Base-by-base conservation (phyloP, 2,888 invertebrate species). In the Drosophila subquinaria region DNA sequence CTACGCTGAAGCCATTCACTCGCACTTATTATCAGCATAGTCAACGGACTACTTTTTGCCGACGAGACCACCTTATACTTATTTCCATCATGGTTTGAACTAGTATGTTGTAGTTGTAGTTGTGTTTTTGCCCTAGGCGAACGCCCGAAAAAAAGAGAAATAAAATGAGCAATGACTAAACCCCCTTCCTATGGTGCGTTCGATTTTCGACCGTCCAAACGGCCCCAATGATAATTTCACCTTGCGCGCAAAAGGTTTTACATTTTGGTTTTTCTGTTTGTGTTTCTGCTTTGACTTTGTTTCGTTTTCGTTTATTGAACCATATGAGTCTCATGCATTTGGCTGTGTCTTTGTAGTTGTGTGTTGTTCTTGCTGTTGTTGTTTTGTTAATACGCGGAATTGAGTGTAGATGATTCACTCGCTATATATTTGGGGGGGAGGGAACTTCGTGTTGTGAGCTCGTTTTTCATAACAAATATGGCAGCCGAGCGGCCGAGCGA, bases 241-340 rank as follows among this genome's bases (percentile, higher is more conserved):
- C 90, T 88, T 84, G 89, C 88, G 76, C 79, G 67, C 57, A 68
- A 85, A 84, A 79, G 88, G 88, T 88, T 89, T 81, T 88, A 64
- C 69, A 68, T 47, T 68, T 81, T 61, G 33, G 36, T 63, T 63
- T 67, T 42, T 81, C 53, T 69, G 68, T 66, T 60, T 79, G 61
- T 71, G 66, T 66, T 60, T 79, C 63, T 71, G 66, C 79, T 79
- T 82, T 79, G 79, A 48, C 57, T 82, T 81, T 71, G 75, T 78
- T 76, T 87, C 87, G 87, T 87, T 77, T 76, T 87, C 87, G 87
- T 87, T 83, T 83, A 87, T 83, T 84, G 79, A 30, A 30, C 30
- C 89, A 82, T 36, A 79, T 82, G 65, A 74, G 50, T 61, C 66
- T 48, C 57, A 61, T 64, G 71, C 64, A 53, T 65, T 53, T 47